Evolutionary conservation across 2,797 vertebrate species (phyloP), one percentile per base, ranked within the genome.

Genomic region (Valencia hispanica): DNA sequence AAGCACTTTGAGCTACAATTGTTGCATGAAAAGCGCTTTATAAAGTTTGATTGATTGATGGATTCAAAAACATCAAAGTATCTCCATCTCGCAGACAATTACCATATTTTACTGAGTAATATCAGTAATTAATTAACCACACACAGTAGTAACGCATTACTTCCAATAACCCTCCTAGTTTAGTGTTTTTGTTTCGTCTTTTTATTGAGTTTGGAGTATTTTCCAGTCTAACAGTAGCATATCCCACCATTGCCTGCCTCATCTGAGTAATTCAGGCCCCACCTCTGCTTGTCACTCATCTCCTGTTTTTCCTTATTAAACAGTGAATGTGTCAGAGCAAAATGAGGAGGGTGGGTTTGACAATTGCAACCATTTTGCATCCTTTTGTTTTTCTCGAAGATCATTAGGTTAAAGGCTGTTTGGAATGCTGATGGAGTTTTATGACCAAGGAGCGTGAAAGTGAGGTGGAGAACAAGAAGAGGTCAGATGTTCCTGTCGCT

Each of bases 1-100:
- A n/a, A n/a, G n/a, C n/a, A n/a, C n/a, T n/a, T n/a, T n/a, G n/a
- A n/a, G n/a, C n/a, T n/a, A n/a, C n/a, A n/a, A n/a, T n/a, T n/a
- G n/a, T n/a, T n/a, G n/a, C n/a, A n/a, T n/a, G n/a, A n/a, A n/a
- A n/a, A n/a, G n/a, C n/a, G n/a, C n/a, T n/a, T n/a, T n/a, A n/a
- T n/a, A n/a, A n/a, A n/a, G n/a, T n/a, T n/a, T n/a, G n/a, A n/a
- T n/a, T n/a, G n/a, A n/a, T n/a, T n/a, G n/a, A n/a, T n/a, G n/a
- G n/a, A n/a, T n/a, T n/a, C 95, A 94, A 96, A 96, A 95, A 92
- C 95, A 94, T 92, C 91, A 86, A 93, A 96, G 93, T 95, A 94
- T 94, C 95, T 96, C 93, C 74, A 57, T 55, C 68, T 32, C 92
- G 93, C 90, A 87, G 90, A 89, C 92, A 94, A 70, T 55, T 87